Evolutionary conservation across 2,113 vertebrate genomes (phyloP).

Genomic region (Platichthys flesus): DNA sequence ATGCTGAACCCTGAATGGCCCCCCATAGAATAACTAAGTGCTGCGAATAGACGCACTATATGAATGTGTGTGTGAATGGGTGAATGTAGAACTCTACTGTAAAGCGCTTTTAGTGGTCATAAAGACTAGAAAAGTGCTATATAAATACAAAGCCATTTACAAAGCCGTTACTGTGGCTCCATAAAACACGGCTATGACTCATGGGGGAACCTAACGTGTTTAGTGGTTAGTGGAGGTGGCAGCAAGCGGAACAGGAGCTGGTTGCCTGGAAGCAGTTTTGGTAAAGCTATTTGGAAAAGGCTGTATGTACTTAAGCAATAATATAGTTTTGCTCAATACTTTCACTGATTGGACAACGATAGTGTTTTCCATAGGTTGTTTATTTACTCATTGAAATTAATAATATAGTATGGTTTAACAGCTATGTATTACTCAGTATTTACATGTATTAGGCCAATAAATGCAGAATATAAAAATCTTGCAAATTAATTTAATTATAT

Average conservation of each 20-base stretch:
- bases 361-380: not conserved
- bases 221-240: constrained; percentile 73
- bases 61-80: no score
- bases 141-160: no score
- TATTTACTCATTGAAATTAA: not conserved
- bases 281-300: constrained; percentile 44
- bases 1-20: no score
- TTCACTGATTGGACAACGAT: constrained; percentile 1
- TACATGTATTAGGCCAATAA: not conserved
- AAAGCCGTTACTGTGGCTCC: constrained; percentile 49
- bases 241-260: constrained; percentile 62
- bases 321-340: constrained; percentile 2
- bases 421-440: no score
- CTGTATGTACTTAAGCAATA: constrained; percentile 3
- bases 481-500: not conserved
- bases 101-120: no score
- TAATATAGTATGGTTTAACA: no score
- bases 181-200: constrained; percentile 73
- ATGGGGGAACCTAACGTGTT: constrained; percentile 67
- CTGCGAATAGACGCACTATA: no score
- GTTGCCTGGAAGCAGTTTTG: constrained; percentile 39
- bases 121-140: no score
- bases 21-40: no score
- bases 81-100: no score
- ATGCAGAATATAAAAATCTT: not conserved